Base-by-base conservation (phyloP, 2,888 invertebrate species). In the Callyntrura guangdongensis region DNA sequence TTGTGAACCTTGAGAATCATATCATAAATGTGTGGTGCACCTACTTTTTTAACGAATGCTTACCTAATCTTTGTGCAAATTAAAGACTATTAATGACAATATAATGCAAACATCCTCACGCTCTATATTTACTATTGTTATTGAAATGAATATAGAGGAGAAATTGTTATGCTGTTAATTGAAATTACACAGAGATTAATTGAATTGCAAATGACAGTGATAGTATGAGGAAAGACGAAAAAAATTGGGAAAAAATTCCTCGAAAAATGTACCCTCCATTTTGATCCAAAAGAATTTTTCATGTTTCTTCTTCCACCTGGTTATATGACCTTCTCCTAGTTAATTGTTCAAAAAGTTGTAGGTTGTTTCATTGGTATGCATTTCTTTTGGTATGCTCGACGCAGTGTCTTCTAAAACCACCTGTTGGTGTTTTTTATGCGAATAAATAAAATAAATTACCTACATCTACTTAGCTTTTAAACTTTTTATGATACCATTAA, bases 101-200 rank as follows among this genome's bases (percentile, higher is more conserved):
- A 36, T 72, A 72, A 72, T 86, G 59, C 25, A 59, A 85, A 86
- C 59, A 74, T 86, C 85, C 74, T 86, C 85, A 86, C 85, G 85
- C 74, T 86, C 85, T 25, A 86, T 45, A 72, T 86, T 86, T 72
- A 56, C 74, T 74, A 86, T 72, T 86, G 47, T 86, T 27, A 86
- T 84, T 83, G 67, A 69, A 84, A 36, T 59, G 25, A 86, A 84
- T 20, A 72, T 36, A 36, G 36, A 36, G 36, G 36, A 72, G 20
- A 17, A 59, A 53, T 79, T 17, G 36, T 64, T 83, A 12, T 72
- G 36, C 36, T n/a, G 17, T 11, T 45, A 45, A 72, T 72, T 72
- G 36, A 36, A 61, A 81, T 81, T 17, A 17, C 36, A 36, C 17
- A 36, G 14, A 36, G 59, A 59, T 59, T 59, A 59, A 81, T 81